These are phyloP conservation scores for Sthenelais limicola DNA, from an alignment of 2,888 invertebrate species.

Conservation along the genomic window DNA sequence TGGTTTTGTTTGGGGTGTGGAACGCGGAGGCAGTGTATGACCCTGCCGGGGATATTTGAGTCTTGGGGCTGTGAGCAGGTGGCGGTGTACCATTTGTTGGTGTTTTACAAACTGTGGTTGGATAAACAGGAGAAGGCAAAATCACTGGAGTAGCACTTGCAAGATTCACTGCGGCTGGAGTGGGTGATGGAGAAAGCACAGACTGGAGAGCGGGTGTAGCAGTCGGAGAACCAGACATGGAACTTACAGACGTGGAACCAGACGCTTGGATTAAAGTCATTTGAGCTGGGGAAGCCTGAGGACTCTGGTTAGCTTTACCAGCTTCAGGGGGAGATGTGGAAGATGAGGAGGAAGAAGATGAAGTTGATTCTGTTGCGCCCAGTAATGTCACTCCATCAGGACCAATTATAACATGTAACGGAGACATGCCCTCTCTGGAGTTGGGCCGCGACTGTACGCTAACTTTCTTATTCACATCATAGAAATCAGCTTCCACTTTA, in stretches of 20 bases:
- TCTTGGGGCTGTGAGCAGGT: constrained; percentile 17
- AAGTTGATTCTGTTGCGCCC: background rate
- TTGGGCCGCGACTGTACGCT: constrained; percentile 8
- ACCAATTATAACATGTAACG: constrained; percentile 16
- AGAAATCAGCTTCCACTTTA: constrained; percentile 19
- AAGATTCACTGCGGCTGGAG: too few relatives aligned
- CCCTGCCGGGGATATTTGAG: too few relatives aligned
- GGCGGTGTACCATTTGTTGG: constrained; percentile 5
- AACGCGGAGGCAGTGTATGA: too few relatives aligned
- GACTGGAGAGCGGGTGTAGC: background rate
- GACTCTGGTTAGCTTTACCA: too few relatives aligned
- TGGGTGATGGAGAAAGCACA: constrained; percentile 7
- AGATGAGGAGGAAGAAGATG: background rate
- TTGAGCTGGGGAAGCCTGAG: too few relatives aligned
- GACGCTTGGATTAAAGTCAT: constrained; percentile 5
- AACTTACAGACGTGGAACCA: background rate
- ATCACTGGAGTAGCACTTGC: too few relatives aligned
- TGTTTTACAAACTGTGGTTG: too few relatives aligned
- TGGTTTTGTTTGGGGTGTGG: background rate
- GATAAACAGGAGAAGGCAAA: too few relatives aligned
- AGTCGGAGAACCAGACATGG: background rate
- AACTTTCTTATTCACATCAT: constrained; percentile 28
- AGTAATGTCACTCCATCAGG: constrained; percentile 21
- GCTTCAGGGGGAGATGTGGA: too few relatives aligned
- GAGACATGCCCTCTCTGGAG: constrained; percentile 4